Evolutionary conservation across 2,797 vertebrate species (phyloP), one percentile per base, ranked within the genome.

Genomic region (Silurus lanzhouensis): DNA sequence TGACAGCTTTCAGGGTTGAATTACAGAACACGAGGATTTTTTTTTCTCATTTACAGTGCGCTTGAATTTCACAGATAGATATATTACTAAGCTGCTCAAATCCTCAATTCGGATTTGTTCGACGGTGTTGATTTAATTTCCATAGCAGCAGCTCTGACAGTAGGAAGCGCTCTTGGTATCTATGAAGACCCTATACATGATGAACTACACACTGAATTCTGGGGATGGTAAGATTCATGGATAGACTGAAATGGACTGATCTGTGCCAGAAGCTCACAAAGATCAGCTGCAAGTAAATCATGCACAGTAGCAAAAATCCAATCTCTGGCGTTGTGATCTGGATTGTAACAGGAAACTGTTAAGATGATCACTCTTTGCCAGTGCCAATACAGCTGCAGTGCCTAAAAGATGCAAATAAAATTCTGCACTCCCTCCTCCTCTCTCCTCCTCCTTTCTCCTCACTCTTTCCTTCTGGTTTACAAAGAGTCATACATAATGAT

Each of bases 1-100:
- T 87, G 52, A 81, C 60, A 78, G 77, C 77, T 75, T 88, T 77
- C 86, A 89, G 89, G 86, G 83, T 90, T 70, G 60, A 61, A 87
- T 91, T 90, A 87, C 90, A n/a, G 78, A 27, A 63, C 60, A 20
- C 31, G 52, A 27, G 46, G 22, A 2, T 25, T 76, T 10, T 31
- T 31, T 38, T 27, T 31, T 25, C 8, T 64, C n/a, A 6, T 80
- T 46, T 17, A 52, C 0, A 14, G 13, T 19, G 61, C 52, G 44
- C 3, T 66, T 19, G 22, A 66, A 27, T 27, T 66, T 52, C 60
- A 55, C 19, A 13, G 76, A 57, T 10, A 4, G 74, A 55, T 76
- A 4, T 58, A 58, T 14, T n/a, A 55, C 72, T 9, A 55, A 25
- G 8, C 55, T 77, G 74, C 31, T 58, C 22, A 2, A 17, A 55